Conservation (phyloP, 2,797 vertebrate genomes). For the Molossus alvarezi region DNA sequence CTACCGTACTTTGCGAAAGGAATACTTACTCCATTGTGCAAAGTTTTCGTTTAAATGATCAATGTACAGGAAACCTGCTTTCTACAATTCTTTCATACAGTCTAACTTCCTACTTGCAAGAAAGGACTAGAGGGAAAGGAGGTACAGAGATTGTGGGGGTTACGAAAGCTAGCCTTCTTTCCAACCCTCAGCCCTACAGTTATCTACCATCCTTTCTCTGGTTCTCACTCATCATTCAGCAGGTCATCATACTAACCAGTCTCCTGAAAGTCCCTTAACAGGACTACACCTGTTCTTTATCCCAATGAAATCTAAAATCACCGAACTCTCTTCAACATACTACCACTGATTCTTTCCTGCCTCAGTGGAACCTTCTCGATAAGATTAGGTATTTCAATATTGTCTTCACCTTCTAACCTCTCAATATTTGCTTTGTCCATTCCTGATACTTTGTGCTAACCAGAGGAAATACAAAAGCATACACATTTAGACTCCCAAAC, state of each 20-base stretch:
- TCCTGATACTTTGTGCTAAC: background rate
- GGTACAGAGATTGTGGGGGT: background rate
- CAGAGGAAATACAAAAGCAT: constrained; percentile 41
- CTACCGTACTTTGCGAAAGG: background rate
- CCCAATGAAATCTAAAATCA: constrained; percentile 40
- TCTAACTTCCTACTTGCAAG: background rate
- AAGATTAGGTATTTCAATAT: constrained; percentile 43
- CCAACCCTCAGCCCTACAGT: background rate
- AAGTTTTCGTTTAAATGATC: background rate
- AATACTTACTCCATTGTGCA: background rate
- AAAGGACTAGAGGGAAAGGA: background rate
- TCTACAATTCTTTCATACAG: constrained; percentile 26
- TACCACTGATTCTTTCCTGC: background rate
- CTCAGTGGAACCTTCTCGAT: background rate
- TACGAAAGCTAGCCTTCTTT: constrained; percentile 11
- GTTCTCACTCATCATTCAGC: background rate
- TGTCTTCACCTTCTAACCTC: constrained; percentile 1
- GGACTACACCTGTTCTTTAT: background rate
- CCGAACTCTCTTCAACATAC: constrained; percentile 53
- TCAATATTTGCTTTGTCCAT: constrained; percentile 44
- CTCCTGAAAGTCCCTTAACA: constrained; percentile 19
- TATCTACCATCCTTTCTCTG: background rate
- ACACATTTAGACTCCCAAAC: background rate
- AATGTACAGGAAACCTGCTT: background rate
- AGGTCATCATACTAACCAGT: constrained; percentile 13